Evolutionary conservation across 2,797 vertebrate genomes (phyloP).

Genomic region (Halcyon badia): DNA sequence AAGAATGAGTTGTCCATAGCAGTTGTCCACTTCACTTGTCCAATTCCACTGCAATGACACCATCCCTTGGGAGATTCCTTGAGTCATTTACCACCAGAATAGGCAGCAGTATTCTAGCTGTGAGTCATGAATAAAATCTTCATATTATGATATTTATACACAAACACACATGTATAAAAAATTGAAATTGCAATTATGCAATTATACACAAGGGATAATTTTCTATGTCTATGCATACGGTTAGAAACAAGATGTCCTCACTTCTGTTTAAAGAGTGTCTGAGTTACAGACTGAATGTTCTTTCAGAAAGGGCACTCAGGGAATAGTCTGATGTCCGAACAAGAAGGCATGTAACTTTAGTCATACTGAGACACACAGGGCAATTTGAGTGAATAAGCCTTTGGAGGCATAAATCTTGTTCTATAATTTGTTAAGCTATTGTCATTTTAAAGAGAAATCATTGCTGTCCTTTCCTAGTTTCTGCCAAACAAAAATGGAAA

Average conservation of each 20-base stretch:
- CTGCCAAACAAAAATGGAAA: conserved; percentile 32
- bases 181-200: neutral
- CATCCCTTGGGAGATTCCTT: neutral
- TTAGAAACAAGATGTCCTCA: neutral
- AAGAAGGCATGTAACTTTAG: neutral
- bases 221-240: neutral
- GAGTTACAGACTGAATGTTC: neutral
- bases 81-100: neutral
- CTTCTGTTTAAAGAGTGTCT: neutral
- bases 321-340: neutral
- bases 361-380: neutral
- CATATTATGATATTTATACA: neutral
- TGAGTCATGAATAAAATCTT: neutral
- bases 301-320: neutral
- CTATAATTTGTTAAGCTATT: conserved; percentile 5
- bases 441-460: conserved; percentile 21
- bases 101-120: neutral
- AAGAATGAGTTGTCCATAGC: neutral
- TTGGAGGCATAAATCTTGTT: conserved; percentile 11
- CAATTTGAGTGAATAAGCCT: neutral
- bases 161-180: neutral
- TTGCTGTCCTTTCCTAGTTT: neutral
- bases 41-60: neutral
- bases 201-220: neutral
- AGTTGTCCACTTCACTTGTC: neutral